These are phyloP conservation scores for Chelonia mydas DNA, from an alignment of 2,797 vertebrate species.

Conservation along the genomic window DNA sequence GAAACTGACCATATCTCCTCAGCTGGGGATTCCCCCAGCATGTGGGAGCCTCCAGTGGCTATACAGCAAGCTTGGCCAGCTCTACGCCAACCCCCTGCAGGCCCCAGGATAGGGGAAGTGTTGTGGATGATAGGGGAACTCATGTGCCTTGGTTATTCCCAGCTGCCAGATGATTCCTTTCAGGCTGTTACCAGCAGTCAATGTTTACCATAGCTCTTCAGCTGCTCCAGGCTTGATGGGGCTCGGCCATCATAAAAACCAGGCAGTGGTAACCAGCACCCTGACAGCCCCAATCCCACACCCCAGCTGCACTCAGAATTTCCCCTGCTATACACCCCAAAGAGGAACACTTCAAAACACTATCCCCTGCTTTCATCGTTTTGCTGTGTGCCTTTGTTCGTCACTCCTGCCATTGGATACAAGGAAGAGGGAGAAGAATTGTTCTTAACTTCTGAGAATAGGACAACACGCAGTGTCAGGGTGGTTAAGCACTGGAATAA, in stretches of 20 bases:
- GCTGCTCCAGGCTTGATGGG: neutral
- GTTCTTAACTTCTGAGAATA: too few species aligned
- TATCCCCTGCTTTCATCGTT: fast-evolving
- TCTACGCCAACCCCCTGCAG: fast-evolving
- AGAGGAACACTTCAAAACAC: neutral
- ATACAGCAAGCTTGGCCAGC: neutral
- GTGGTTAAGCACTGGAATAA: too few species aligned
- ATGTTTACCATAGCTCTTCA: neutral
- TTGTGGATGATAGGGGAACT: neutral
- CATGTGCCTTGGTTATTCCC: neutral
- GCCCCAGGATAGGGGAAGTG: neutral
- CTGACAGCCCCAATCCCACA: neutral
- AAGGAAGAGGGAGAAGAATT: too few species aligned
- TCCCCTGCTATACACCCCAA: neutral
- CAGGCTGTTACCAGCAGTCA: neutral
- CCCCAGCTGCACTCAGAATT: neutral
- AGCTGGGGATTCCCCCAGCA: neutral
- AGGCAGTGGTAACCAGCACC: neutral
- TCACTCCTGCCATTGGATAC: neutral
- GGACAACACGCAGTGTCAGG: too few species aligned
- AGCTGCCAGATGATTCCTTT: neutral
- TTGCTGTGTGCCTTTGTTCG: neutral
- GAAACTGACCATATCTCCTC: neutral
- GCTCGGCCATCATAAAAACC: neutral
- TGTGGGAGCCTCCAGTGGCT: fast-evolving